Percentiles rank a stretch among this genome's conserved stretches.
Evolutionary conservation across 2,888 invertebrate genomes (phyloP).

Genomic region (Phlogophora meticulosa): DNA sequence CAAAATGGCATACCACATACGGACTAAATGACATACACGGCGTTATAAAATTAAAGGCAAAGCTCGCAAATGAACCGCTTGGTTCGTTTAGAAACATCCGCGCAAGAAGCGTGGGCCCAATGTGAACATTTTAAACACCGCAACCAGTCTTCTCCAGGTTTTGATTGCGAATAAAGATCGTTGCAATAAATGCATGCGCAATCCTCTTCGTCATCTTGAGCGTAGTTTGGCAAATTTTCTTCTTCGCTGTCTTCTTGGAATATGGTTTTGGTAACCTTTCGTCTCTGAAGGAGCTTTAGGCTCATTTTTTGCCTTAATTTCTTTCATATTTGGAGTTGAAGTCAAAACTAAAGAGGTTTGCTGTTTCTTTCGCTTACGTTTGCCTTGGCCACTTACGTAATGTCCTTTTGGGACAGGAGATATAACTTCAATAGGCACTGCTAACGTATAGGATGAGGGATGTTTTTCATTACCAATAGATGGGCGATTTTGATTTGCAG

Average conservation of each 20-base stretch:
- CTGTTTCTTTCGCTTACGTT: not conserved
- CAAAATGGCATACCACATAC: too few relatives aligned
- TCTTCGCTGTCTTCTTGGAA: not conserved
- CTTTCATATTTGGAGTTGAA: not conserved
- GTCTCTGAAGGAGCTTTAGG: not conserved
- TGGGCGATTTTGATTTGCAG: too few relatives aligned
- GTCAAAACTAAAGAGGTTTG: not conserved
- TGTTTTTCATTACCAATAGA: not conserved
- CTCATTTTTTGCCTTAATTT: too few relatives aligned
- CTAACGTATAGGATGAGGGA: not conserved
- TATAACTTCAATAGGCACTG: not conserved
- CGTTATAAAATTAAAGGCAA: too few relatives aligned
- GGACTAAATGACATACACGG: too few relatives aligned
- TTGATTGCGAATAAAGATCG: constrained; percentile 2
- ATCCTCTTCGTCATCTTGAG: not conserved
- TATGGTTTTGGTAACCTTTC: not conserved
- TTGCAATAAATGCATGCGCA: not conserved
- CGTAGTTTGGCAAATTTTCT: not conserved
- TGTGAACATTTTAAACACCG: constrained; percentile 8
- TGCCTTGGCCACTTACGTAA: not conserved
- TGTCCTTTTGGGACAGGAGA: not conserved
- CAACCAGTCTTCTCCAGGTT: constrained; percentile 8
- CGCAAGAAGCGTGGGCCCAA: constrained; percentile 1
- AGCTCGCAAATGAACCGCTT: not conserved
- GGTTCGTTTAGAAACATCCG: not conserved